Evolutionary conservation across 2,888 invertebrate genomes (phyloP), one percentile per base, ranked within the genome.

Genomic region (Gasteruption jaculator): DNA sequence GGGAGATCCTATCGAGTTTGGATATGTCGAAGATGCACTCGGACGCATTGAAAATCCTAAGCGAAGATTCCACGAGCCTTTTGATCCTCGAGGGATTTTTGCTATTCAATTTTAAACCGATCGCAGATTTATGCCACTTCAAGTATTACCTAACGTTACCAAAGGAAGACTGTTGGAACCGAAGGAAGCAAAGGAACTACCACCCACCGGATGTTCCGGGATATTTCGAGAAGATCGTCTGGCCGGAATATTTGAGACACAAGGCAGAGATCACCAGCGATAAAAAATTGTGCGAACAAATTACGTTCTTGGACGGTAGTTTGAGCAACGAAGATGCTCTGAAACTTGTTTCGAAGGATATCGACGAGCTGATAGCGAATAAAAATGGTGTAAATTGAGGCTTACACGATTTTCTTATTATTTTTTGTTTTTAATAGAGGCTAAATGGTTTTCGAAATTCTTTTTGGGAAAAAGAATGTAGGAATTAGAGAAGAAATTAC

Each of bases 171-270:
- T 89, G 90, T 58, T 72, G 71, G 52, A 55, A 74, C 20, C 75
- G 91, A 15, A 77, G 91, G 46, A 62, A 65, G 21, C 56, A 57
- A 15, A 73, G 88, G 22, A 68, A 74, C n/a, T 95, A 94, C 66
- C 81, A 85, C 38, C 94, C 94, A 14, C 86, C 93, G 1, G 93
- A 95, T 73, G 75, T 85, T 2, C 81, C 81, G 1, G 90, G 91
- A 0, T 95, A 94, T 74, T 93, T 93, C 73, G 90, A 93, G 30
- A 72, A 72, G 51, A 82, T 86, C 62, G 91, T 87, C n/a, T 95
- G 94, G 93, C 93, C 93, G n/a, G 82, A 83, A 60, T 88, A 92
- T 64, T 58, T 80, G 42, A 73, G 72, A 54, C 78, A 84, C 56
- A 68, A 76, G 25, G 53, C 67, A 15, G 76, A 78, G 56, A 65